Evolutionary conservation across 1,140 invertebrate species (phyloP).

Genomic region (Artemia franciscana): DNA sequence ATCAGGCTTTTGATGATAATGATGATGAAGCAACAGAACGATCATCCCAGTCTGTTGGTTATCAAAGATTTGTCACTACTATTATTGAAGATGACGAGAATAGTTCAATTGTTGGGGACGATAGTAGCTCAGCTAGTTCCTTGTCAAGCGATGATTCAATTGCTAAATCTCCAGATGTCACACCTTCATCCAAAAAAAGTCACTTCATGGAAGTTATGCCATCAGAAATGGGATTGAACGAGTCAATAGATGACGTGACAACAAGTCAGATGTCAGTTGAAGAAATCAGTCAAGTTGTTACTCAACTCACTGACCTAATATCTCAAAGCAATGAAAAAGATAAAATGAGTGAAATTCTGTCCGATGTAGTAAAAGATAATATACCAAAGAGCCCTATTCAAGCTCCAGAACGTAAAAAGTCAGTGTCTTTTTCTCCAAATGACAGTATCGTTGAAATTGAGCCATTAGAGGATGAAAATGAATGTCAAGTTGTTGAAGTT

Average conservation of each 20-base stretch:
- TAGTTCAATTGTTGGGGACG: not conserved
- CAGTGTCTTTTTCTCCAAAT: not conserved
- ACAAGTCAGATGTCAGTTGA: not conserved
- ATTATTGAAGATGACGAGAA: not conserved
- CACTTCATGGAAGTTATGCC: not conserved
- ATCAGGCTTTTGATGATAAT: constrained; percentile 21
- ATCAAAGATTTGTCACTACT: not conserved
- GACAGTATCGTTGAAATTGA: not conserved
- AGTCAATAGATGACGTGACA: not conserved
- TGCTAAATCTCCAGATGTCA: not conserved
- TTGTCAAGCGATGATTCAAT: not conserved
- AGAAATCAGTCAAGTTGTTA: not conserved
- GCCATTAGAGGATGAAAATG: constrained; percentile 12
- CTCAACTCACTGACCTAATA: not conserved
- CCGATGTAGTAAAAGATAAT: not conserved
- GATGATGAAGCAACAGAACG: constrained; percentile 11
- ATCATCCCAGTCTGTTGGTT: not conserved
- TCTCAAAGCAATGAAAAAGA: not conserved
- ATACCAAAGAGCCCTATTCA: not conserved
- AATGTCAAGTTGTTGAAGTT: constrained; percentile 29
- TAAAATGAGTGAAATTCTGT: not conserved
- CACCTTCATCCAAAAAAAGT: constrained; percentile 6
- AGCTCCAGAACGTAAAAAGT: not conserved
- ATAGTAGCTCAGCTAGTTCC: not conserved
- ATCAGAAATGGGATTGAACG: not conserved